Base-by-base conservation (phyloP, 1,140 invertebrate species). In the Tribolium castaneum region DNA sequence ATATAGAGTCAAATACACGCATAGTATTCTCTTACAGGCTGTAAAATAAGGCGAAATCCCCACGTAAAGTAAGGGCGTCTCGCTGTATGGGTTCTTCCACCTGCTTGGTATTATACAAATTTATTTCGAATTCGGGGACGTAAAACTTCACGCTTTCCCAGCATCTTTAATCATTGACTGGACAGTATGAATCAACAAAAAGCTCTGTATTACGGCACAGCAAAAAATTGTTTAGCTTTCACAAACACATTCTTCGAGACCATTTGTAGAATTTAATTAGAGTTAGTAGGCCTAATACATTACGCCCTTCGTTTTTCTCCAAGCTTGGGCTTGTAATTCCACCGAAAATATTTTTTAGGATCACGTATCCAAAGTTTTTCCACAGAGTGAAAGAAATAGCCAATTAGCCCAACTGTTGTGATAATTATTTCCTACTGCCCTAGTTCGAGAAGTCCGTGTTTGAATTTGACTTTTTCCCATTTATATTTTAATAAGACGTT, bases 181-280 rank as follows among this genome's bases (percentile, higher is more conserved):
- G 52, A 56, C 52, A 56, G 1, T 56, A 19, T 16, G 52, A 19
- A 62, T 66, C 59, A 35, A 66, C 59, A 35, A 66, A 66, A 66
- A 66, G 25, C 6, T 30, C 4, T 34, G 30, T 35, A 34, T 35
- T 66, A 35, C 5, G 19, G 9, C 25, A 5, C 10, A 14, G 12
- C 59, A 66, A 66, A 66, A 66, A 66, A 34, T 66, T 66, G 59
- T 66, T 66, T 66, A 35, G 59, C 59, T 66, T 66, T 66, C 59
- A 66, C 59, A 66, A 66, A 66, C 59, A 66, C 59, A 66, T 66
- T 66, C 59, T 66, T 66, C 10, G 30, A 30, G 30, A 35, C 25
- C 59, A 66, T 66, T 66, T 66, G 54, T 22, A 59, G 54, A 59
- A 59, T 59, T 59, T 59, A 59, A 59, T 59, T 59, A 59, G 54